A percentile compares a stretch with the other conserved stretches of the same genome.
Conservation (phyloP, 2,888 invertebrate species). For the Phalera bucephala region DNA sequence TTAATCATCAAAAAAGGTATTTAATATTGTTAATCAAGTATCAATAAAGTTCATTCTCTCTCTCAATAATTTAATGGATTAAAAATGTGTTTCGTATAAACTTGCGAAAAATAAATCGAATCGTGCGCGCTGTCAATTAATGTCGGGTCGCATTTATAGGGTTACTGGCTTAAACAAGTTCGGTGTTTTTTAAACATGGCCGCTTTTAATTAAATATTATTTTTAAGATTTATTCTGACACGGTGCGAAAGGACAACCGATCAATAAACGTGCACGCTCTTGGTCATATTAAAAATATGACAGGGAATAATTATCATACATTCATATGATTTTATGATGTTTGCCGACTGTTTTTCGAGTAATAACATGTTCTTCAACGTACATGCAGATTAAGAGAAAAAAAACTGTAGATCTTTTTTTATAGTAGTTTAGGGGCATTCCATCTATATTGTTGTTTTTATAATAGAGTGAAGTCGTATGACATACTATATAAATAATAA, state of each 20-base stretch:
- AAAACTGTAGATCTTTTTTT: no score
- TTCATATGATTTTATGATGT: no score
- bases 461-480: no score
- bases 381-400: no score
- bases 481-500: no score
- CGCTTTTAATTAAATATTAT: background rate
- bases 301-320: no score
- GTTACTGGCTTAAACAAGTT: slow-evolving; percentile 2
- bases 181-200: background rate
- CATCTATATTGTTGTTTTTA: no score
- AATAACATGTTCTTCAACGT: no score
- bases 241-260: background rate
- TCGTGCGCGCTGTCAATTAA: slow-evolving; percentile 63
- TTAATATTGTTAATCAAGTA: background rate
- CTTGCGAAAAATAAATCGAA: slow-evolving; percentile 56
- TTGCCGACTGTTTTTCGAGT: no score
- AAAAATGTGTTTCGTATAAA: slow-evolving; percentile 38
- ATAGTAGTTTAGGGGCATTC: no score
- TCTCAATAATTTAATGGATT: slow-evolving; percentile 31
- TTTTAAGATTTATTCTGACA: background rate
- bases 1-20: background rate
- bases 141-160: slow-evolving; percentile 33
- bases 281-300: no score
- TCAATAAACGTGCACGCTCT: no score
- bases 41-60: slow-evolving; percentile 1